Conservation (phyloP, 2,113 vertebrate genomes). For the Zootoca vivipara region DNA sequence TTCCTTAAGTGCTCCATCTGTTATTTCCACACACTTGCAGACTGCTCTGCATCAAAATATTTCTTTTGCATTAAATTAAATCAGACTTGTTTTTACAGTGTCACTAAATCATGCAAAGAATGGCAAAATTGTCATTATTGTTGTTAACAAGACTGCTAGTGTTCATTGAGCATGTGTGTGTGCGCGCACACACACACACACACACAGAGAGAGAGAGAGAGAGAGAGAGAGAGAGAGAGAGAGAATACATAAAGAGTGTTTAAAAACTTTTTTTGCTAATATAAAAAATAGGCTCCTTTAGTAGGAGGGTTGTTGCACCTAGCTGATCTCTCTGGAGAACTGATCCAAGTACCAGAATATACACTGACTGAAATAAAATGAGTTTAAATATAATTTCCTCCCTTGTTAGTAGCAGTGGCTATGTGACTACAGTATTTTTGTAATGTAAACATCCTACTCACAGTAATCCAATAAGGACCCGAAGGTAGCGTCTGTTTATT, state of each 20-base stretch:
- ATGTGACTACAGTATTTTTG: slow-evolving; percentile 62
- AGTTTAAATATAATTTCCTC: slow-evolving; percentile 48
- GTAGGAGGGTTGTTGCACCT: neutral
- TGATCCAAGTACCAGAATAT: neutral
- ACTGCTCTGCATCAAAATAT: neutral
- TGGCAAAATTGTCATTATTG: no score
- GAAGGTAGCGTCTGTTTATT: slow-evolving; percentile 68
- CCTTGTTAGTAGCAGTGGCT: slow-evolving; percentile 59
- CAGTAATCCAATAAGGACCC: slow-evolving; percentile 65
- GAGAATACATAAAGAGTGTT: neutral
- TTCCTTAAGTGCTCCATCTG: neutral
- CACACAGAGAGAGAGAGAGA: no score
- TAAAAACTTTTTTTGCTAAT: neutral
- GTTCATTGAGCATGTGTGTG: neutral
- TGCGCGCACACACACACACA: neutral
- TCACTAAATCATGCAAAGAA: neutral
- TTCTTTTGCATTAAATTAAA: neutral
- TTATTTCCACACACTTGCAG: neutral
- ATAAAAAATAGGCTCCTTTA: neutral
- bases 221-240: no score
- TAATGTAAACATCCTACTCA: slow-evolving; percentile 71
- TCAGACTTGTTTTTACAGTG: neutral
- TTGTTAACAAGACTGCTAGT: neutral
- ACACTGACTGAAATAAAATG: neutral
- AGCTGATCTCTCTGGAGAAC: neutral